Conservation (phyloP, 2,888 invertebrate species). For the Phalangium opilio region DNA sequence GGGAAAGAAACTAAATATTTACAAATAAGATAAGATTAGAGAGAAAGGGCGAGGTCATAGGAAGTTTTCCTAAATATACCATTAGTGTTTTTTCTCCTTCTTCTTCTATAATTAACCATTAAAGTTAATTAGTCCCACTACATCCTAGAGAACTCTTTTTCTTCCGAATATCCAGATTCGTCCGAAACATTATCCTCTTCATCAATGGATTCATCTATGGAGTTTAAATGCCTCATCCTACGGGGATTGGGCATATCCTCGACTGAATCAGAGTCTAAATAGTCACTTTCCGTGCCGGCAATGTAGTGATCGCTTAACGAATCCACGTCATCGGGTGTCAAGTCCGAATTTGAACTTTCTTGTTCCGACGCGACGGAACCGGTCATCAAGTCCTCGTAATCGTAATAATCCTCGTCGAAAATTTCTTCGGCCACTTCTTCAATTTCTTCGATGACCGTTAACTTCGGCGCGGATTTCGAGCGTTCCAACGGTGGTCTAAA, state of each 20-base stretch:
- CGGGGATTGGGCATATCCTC: constrained; percentile 13
- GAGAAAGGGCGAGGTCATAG: too few relatives aligned
- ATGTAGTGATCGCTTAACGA: constrained; percentile 17
- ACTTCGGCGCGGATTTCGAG: constrained; percentile 91
- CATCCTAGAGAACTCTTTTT: constrained; percentile 7
- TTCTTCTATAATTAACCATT: too few relatives aligned
- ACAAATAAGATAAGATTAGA: too few relatives aligned
- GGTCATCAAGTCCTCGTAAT: constrained; percentile 9
- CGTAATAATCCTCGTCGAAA: constrained; percentile 18
- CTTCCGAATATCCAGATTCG: constrained; percentile 62
- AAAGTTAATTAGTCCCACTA: too few relatives aligned
- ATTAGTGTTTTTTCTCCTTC: too few relatives aligned
- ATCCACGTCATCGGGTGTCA: constrained; percentile 17
- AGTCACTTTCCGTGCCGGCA: constrained; percentile 14
- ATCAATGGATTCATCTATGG: constrained; percentile 24
- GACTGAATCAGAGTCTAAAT: constrained; percentile 15
- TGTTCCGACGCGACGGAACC: constrained; percentile 14
- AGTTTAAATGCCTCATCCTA: constrained; percentile 6
- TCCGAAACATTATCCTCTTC: constrained; percentile 61
- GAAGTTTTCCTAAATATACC: too few relatives aligned
- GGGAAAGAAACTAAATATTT: too few relatives aligned
- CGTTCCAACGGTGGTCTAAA: constrained; percentile 75
- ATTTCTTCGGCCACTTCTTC: constrained; percentile 45
- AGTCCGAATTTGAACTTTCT: constrained; percentile 13
- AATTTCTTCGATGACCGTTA: constrained; percentile 84